Evolutionary conservation across 2,888 invertebrate species (phyloP).

Genomic region (Oxyteleia sp.): DNA sequence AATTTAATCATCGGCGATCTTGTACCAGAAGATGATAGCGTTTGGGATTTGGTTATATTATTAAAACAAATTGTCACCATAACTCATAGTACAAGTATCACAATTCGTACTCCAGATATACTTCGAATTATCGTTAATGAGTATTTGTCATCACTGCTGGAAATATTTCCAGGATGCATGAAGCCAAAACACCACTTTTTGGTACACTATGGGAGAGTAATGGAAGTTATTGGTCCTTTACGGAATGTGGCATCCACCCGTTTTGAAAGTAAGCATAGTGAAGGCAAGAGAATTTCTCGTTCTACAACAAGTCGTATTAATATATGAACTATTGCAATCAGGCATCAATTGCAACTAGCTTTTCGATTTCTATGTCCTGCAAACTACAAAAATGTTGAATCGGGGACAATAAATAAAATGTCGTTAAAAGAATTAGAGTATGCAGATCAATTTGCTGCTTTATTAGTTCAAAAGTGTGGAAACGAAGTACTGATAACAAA

Average conservation of each 20-base stretch:
- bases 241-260: constrained; percentile 54
- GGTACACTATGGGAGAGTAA: constrained; percentile 68
- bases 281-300: constrained; percentile 64
- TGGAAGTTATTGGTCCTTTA: constrained; percentile 71
- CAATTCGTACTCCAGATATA: neutral
- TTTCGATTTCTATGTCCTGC: constrained; percentile 39
- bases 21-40: constrained; percentile 57
- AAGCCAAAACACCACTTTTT: constrained; percentile 76
- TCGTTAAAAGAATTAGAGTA: constrained; percentile 1
- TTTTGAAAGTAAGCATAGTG: constrained; percentile 31
- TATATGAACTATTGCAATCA: constrained; percentile 70
- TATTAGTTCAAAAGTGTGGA: too few species aligned
- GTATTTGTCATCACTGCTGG: constrained; percentile 3
- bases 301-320: constrained; percentile 66
- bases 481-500: too few species aligned
- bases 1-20: constrained; percentile 70
- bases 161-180: constrained; percentile 1
- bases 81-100: constrained; percentile 1
- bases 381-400: neutral
- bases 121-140: constrained; percentile 4
- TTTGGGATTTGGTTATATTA: constrained; percentile 65
- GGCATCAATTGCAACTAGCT: constrained; percentile 66
- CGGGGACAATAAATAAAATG: neutral
- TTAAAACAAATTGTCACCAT: constrained; percentile 24
- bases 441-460: neutral